phyloP scores from a whole-genome alignment of 1,140 invertebrate genomes.

The Hylyphantes graminicola region DNA sequence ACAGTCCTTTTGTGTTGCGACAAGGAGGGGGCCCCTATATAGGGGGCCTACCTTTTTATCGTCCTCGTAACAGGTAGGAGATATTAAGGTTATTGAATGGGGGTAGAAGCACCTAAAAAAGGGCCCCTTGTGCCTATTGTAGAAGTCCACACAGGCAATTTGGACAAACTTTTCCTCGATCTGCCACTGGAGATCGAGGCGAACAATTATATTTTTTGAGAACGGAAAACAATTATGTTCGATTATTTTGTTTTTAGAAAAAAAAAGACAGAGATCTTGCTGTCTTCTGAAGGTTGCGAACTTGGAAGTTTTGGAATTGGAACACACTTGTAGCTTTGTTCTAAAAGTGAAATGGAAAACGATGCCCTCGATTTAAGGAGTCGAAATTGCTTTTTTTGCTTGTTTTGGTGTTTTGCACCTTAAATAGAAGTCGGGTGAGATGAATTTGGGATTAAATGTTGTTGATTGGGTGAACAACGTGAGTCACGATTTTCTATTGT shows the following conservation, averaged over 20 bases:
- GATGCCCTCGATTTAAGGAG: too few relatives aligned
- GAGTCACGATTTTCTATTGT: too few relatives aligned
- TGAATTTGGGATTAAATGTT: too few relatives aligned
- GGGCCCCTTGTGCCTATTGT: constrained; percentile 8
- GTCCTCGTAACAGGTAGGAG: constrained; percentile 14
- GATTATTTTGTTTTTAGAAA: neutral
- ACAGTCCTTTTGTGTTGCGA: constrained; percentile 13
- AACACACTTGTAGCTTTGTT: too few relatives aligned
- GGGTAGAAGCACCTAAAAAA: constrained; percentile 7
- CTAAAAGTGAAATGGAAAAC: too few relatives aligned
- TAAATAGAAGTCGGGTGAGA: too few relatives aligned
- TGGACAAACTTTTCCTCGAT: neutral
- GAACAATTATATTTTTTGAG: constrained; percentile 5
- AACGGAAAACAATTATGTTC: neutral
- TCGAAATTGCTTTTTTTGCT: too few relatives aligned
- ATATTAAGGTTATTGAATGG: constrained; percentile 34
- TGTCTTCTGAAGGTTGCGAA: neutral
- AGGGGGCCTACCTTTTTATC: constrained; percentile 10
- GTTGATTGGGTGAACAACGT: too few relatives aligned
- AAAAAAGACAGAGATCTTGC: neutral
- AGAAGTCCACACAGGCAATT: neutral
- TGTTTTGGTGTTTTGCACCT: too few relatives aligned
- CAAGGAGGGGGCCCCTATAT: neutral
- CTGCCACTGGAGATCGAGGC: neutral
- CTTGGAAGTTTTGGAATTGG: too few relatives aligned